Conservation (phyloP, 2,888 invertebrate genomes). For the Drosophila multiciliata region DNA sequence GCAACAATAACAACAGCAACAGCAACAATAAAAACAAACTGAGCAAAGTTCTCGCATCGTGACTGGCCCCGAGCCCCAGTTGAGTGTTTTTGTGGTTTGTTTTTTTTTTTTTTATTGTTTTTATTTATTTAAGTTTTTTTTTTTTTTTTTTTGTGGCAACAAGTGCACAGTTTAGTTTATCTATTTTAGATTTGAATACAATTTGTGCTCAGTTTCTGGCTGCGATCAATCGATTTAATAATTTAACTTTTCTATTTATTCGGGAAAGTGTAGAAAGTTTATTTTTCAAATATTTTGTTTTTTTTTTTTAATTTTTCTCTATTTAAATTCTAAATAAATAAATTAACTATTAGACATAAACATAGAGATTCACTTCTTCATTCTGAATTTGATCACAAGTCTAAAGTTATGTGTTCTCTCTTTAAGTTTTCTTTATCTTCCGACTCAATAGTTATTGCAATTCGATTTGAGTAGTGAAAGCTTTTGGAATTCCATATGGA, state of each 20-base stretch:
- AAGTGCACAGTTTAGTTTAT: background rate
- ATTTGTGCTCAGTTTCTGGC: background rate
- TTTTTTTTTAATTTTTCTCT: background rate
- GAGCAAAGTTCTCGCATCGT: conserved; percentile 47
- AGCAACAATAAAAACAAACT: conserved; percentile 27
- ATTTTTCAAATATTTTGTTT: background rate
- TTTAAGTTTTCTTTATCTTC: background rate
- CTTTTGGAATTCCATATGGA: background rate
- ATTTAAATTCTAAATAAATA: no score
- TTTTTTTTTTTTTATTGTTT: background rate
- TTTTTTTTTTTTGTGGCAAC: background rate
- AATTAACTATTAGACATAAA: background rate
- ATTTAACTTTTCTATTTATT: background rate
- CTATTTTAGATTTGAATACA: background rate
- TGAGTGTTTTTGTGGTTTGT: background rate
- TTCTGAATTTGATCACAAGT: background rate
- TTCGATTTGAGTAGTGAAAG: no score
- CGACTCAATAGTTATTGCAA: background rate
- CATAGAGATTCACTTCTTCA: background rate
- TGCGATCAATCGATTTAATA: background rate
- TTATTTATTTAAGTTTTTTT: background rate
- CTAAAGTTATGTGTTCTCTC: background rate
- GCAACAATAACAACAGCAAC: background rate
- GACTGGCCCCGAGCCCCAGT: conserved; percentile 26
- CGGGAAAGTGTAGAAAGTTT: background rate